phyloP scores from a whole-genome alignment of 2,113 vertebrate species.

The Agelaius tricolor region DNA sequence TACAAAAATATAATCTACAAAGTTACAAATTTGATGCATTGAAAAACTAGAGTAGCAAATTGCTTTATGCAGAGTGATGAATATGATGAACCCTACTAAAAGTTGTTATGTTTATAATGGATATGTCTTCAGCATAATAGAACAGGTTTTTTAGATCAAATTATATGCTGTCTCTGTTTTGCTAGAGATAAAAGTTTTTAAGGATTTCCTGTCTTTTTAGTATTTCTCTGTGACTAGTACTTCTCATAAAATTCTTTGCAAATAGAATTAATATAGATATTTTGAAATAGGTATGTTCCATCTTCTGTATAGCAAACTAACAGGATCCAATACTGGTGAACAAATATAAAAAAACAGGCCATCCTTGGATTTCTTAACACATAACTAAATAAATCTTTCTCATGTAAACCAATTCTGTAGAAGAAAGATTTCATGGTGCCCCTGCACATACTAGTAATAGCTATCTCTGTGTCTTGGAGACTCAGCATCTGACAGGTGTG shows the following conservation, averaged over 20 bases:
- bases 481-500: conserved; percentile 22
- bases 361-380: conserved; percentile 43
- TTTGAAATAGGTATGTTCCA: background rate
- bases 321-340: conserved; percentile 28
- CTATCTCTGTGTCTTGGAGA: conserved; percentile 42
- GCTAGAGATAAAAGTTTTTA: conserved; percentile 35
- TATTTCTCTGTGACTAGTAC: background rate
- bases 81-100: background rate
- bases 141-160: conserved; percentile 57
- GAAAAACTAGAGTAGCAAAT: background rate
- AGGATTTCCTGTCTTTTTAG: conserved; percentile 31
- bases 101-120: background rate
- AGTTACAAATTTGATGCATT: background rate
- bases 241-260: background rate
- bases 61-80: background rate
- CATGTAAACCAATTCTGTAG: conserved; percentile 46
- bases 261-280: background rate
- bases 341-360: conserved; percentile 54
- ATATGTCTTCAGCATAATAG: conserved; percentile 4
- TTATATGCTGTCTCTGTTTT: conserved; percentile 48
- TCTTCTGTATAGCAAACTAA: conserved; percentile 54
- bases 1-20: background rate
- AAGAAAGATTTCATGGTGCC: conserved; percentile 53
- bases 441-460: conserved; percentile 25
- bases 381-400: conserved; percentile 51